Evolutionary conservation across 2,113 vertebrate species (phyloP).

Genomic region (Percopsis transmontana): DNA sequence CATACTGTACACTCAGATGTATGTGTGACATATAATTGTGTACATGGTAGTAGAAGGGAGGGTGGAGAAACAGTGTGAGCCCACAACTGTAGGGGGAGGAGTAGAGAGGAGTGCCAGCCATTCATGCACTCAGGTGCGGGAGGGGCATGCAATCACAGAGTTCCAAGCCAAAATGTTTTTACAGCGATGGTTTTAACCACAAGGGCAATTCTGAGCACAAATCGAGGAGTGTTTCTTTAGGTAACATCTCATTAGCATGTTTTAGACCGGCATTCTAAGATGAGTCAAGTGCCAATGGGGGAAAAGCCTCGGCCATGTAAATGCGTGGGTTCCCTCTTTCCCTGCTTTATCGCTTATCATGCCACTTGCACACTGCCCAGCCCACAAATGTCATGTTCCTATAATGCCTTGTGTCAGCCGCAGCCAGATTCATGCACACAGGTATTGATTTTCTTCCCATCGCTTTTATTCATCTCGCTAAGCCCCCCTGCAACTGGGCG

Average conservation of each 20-base stretch:
- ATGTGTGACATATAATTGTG: too few relatives aligned
- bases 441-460: slow-evolving; percentile 86
- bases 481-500: slow-evolving; percentile 55
- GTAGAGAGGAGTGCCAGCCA: too few relatives aligned
- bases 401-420: slow-evolving; percentile 83
- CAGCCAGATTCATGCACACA: slow-evolving; percentile 89
- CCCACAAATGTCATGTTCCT: slow-evolving; percentile 75
- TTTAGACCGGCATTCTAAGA: neutral
- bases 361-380: slow-evolving; percentile 42
- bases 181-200: too few relatives aligned
- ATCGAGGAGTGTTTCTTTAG: too few relatives aligned
- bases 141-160: too few relatives aligned
- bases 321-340: neutral
- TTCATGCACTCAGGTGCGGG: too few relatives aligned
- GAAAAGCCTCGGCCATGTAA: neutral
- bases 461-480: slow-evolving; percentile 75
- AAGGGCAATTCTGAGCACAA: too few relatives aligned
- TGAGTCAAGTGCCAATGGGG: neutral
- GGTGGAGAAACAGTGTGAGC: too few relatives aligned
- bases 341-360: slow-evolving; percentile 22
- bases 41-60: too few relatives aligned
- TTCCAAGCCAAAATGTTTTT: too few relatives aligned
- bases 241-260: neutral
- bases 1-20: too few relatives aligned
- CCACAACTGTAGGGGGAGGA: too few relatives aligned